Conservation (phyloP, 2,888 invertebrate genomes). For the Macroteleia sp. region DNA sequence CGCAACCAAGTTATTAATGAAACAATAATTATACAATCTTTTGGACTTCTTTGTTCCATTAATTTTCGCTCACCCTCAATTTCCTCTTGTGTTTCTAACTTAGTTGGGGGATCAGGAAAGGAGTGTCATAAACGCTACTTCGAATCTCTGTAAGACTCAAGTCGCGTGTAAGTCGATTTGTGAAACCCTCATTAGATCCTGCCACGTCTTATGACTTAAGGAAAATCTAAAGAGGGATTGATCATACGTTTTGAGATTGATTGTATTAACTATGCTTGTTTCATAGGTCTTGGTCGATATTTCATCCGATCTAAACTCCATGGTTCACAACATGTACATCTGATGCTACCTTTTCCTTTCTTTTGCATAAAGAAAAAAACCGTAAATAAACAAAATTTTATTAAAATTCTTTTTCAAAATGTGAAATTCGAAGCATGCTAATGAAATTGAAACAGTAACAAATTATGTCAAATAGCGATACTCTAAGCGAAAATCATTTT, state of each 20-base stretch:
- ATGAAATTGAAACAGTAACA: too few species aligned
- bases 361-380: too few species aligned
- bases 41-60: constrained; percentile 3
- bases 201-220: constrained; percentile 42
- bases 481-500: too few species aligned
- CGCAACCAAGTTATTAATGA: constrained; percentile 12
- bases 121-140: constrained; percentile 31
- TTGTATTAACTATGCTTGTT: constrained; percentile 18
- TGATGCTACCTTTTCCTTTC: too few species aligned
- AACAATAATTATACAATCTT: constrained; percentile 10
- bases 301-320: too few species aligned
- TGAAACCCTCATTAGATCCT: constrained; percentile 46
- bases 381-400: too few species aligned
- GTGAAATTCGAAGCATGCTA: too few species aligned
- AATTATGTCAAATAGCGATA: too few species aligned
- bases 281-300: not conserved
- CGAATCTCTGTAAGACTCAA: constrained; percentile 1
- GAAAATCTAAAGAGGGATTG: constrained; percentile 46
- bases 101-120: constrained; percentile 9
- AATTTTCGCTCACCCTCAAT: not conserved
- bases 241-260: constrained; percentile 28
- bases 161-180: constrained; percentile 44
- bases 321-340: too few species aligned
- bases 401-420: too few species aligned
- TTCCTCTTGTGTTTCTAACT: constrained; percentile 1